phyloP scores from a whole-genome alignment of 1,140 invertebrate species.

The Zophobas morio region DNA sequence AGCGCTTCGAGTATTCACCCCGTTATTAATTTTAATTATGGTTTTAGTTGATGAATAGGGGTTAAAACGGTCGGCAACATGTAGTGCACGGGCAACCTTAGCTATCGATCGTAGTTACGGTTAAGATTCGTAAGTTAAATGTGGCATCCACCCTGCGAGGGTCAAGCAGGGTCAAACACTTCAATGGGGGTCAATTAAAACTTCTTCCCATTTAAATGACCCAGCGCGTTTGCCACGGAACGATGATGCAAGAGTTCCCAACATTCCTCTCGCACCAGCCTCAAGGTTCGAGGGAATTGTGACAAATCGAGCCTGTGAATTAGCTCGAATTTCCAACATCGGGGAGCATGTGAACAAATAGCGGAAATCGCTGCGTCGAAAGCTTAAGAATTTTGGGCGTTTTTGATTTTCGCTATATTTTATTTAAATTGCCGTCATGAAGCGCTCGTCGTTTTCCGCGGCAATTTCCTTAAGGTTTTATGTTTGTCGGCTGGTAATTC shows the following conservation, averaged over 20 bases:
- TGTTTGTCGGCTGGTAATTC: background rate
- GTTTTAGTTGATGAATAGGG: conserved; percentile 20
- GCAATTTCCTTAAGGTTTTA: too few relatives aligned
- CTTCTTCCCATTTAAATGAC: conserved; percentile 28
- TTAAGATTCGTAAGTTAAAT: conserved; percentile 31
- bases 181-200: conserved; percentile 42
- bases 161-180: conserved; percentile 35
- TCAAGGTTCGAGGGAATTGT: too few relatives aligned
- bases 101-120: background rate
- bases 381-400: too few relatives aligned
- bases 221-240: background rate
- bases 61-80: background rate
- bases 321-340: too few relatives aligned
- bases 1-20: background rate
- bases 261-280: background rate
- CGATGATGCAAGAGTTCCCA: background rate
- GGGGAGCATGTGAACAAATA: too few relatives aligned
- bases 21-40: conserved; percentile 36
- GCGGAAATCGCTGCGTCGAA: too few relatives aligned
- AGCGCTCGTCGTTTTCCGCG: too few relatives aligned
- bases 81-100: conserved; percentile 6
- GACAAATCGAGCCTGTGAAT: too few relatives aligned
- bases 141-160: conserved; percentile 31
- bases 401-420: too few relatives aligned
- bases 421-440: too few relatives aligned